Conservation (phyloP, 2,888 invertebrate species). For the Drosophila villosipedis region DNA sequence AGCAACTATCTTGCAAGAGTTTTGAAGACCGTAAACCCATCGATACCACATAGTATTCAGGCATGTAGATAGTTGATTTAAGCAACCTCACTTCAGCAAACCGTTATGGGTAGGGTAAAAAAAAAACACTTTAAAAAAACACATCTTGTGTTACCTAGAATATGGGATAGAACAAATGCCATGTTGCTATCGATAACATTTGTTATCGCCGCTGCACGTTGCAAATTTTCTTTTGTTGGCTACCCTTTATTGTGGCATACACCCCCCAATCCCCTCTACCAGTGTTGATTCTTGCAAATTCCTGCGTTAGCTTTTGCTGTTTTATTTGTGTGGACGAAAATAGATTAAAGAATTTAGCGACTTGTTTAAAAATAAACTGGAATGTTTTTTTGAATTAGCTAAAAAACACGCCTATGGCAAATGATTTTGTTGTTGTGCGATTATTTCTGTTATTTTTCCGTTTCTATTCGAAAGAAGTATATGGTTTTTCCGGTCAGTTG, state of each 20-base stretch:
- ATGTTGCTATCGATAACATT: constrained; percentile 73
- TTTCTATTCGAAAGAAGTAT: constrained; percentile 36
- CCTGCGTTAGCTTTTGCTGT: constrained; percentile 34
- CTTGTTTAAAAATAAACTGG: constrained; percentile 79
- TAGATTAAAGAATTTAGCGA: constrained; percentile 78
- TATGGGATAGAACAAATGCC: constrained; percentile 56
- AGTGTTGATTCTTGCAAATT: constrained; percentile 43
- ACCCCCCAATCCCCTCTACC: constrained; percentile 9
- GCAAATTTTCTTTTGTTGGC: constrained; percentile 35
- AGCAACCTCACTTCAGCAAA: not conserved
- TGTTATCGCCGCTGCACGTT: constrained; percentile 51
- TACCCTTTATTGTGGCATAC: constrained; percentile 37
- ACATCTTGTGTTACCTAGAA: not conserved
- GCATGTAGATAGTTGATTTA: not conserved
- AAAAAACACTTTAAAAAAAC: not conserved
- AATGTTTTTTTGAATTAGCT: constrained; percentile 78
- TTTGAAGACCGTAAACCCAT: not conserved
- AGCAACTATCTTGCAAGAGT: not conserved
- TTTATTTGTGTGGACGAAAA: constrained; percentile 57
- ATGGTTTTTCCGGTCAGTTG: constrained; percentile 60
- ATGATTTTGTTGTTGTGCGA: constrained; percentile 38
- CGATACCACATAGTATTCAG: not conserved
- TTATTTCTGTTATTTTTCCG: constrained; percentile 21
- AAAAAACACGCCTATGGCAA: constrained; percentile 63
- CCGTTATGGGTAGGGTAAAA: not conserved